Evolutionary conservation across 2,797 vertebrate species (phyloP).

Genomic region (Hydrolagus colliei): DNA sequence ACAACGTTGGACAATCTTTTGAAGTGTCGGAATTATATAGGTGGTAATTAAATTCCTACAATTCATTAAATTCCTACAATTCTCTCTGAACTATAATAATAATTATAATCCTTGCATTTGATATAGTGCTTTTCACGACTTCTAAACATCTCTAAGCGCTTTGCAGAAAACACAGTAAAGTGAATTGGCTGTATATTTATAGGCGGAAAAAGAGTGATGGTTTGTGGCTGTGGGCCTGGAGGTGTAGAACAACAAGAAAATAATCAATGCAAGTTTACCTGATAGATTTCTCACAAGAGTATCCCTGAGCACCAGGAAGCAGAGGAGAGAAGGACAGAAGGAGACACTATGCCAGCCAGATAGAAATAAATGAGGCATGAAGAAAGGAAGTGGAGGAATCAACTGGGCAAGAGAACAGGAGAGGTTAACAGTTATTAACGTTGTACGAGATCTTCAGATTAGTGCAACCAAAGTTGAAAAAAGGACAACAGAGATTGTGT

Average conservation of each 20-base stretch:
- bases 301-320: conserved; percentile 40
- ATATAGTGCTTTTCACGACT: too few species aligned
- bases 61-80: neutral
- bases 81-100: neutral
- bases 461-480: neutral
- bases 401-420: conserved; percentile 28
- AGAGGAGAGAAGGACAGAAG: conserved; percentile 38
- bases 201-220: neutral
- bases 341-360: conserved; percentile 36
- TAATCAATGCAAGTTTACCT: conserved; percentile 18
- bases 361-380: conserved; percentile 38
- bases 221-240: too few species aligned
- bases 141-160: too few species aligned
- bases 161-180: too few species aligned
- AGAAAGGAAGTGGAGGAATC: conserved; percentile 33
- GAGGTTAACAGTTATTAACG: neutral
- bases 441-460: neutral
- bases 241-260: neutral
- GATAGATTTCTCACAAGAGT: neutral
- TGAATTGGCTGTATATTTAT: too few species aligned
- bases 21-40: neutral
- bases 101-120: too few species aligned
- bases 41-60: too few species aligned
- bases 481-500: neutral
- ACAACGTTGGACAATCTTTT: neutral